Evolutionary conservation across 2,113 vertebrate species (phyloP).

Genomic region (Prionailurus viverrinus): DNA sequence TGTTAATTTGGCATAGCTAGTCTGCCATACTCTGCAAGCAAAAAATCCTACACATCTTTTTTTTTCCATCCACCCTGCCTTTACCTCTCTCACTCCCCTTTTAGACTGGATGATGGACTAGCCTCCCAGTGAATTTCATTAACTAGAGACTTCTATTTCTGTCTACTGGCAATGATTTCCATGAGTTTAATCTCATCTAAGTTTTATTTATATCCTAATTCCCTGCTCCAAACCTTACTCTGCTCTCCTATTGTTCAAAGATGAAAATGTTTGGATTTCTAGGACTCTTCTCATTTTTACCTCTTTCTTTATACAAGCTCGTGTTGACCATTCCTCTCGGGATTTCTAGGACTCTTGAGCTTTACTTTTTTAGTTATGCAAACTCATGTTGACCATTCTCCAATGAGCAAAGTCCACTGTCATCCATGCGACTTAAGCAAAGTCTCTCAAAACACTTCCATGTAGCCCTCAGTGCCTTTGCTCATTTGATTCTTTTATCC

Average conservation of each 20-base stretch:
- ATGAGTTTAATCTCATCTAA: not conserved
- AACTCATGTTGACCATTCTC: not conserved
- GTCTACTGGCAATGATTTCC: not conserved
- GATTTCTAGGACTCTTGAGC: not conserved
- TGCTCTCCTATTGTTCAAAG: not conserved
- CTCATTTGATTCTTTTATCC: not conserved
- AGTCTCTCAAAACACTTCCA: too few species aligned
- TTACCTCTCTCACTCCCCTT: not conserved
- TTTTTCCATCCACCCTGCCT: not conserved
- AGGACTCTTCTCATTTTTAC: not conserved
- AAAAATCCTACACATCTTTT: not conserved
- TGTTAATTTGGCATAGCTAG: not conserved
- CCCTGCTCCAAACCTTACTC: not conserved
- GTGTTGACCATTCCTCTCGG: fast-evolving
- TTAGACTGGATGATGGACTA: not conserved
- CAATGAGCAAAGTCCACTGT: not conserved
- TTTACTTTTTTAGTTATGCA: not conserved
- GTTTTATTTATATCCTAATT: not conserved
- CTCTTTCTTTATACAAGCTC: not conserved
- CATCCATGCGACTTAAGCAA: not conserved
- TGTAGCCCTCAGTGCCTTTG: not conserved
- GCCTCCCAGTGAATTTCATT: not conserved
- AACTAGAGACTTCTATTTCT: not conserved
- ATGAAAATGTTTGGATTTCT: not conserved
- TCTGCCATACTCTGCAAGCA: too few species aligned